Conservation (phyloP, 2,797 vertebrate species). For the Oreochromis grahami region DNA sequence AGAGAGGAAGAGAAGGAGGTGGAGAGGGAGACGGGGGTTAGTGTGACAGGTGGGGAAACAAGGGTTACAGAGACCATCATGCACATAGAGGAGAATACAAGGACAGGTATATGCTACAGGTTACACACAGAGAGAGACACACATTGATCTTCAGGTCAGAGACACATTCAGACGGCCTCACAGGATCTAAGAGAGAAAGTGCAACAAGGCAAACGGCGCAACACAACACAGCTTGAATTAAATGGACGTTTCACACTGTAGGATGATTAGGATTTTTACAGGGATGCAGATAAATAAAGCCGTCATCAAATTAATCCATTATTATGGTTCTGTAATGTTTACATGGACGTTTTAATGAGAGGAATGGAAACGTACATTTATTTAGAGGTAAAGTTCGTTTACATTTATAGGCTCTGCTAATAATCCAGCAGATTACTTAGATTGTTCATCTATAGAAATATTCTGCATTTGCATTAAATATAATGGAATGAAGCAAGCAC, state of each 20-base stretch:
- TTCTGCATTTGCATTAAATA: not conserved
- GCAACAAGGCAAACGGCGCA: not conserved
- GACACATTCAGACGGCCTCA: not conserved
- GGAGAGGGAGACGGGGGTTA: conserved; percentile 46
- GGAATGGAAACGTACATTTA: not conserved
- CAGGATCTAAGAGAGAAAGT: not conserved
- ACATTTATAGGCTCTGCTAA: not conserved
- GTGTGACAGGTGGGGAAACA: conserved; percentile 10
- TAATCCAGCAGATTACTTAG: not conserved
- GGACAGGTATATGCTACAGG: not conserved
- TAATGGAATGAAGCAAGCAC: not conserved
- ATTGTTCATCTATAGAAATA: not conserved
- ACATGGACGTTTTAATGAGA: not conserved
- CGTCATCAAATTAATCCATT: not conserved
- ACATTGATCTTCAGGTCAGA: not conserved
- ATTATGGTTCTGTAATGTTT: not conserved
- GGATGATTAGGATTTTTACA: not conserved
- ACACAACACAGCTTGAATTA: not conserved
- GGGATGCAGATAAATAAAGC: not conserved
- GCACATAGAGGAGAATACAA: not conserved
- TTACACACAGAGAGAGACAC: not conserved
- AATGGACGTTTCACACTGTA: not conserved
- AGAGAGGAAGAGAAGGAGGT: not conserved
- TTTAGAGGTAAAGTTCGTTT: not conserved
- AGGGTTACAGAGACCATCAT: conserved; percentile 5